phyloP scores from a whole-genome alignment of 2,888 invertebrate genomes.

The Phania funesta region DNA sequence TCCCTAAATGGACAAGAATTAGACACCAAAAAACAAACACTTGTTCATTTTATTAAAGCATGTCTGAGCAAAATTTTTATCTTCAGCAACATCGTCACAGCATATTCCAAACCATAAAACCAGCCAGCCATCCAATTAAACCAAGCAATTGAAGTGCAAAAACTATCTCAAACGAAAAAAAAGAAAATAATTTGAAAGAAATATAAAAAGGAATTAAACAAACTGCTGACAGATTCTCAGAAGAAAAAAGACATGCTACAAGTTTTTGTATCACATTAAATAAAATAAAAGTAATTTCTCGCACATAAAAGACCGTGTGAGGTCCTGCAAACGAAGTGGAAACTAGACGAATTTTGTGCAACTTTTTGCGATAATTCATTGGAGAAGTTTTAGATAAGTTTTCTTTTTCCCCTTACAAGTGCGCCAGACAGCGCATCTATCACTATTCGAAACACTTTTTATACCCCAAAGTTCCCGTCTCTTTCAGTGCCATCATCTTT shows the following conservation, averaged over 20 bases:
- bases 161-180: background rate
- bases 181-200: background rate
- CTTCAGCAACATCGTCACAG: background rate
- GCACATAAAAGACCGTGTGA: constrained; percentile 17
- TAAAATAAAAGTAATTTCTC: background rate
- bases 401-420: no score
- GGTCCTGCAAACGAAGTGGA: background rate
- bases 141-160: constrained; percentile 26
- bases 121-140: constrained; percentile 1
- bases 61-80: constrained; percentile 12
- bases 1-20: constrained; percentile 33
- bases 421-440: no score
- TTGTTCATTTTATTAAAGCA: constrained; percentile 6
- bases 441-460: no score
- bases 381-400: no score
- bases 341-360: no score
- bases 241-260: constrained; percentile 11
- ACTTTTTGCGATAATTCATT: no score
- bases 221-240: constrained; percentile 42
- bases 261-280: constrained; percentile 21
- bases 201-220: constrained; percentile 1
- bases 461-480: no score
- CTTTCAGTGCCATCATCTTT: no score
- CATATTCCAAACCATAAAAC: constrained; percentile 12
- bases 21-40: constrained; percentile 9